These are phyloP conservation scores for Gephyroberyx darwinii DNA, from an alignment of 2,797 vertebrate species.

Conservation along the genomic window DNA sequence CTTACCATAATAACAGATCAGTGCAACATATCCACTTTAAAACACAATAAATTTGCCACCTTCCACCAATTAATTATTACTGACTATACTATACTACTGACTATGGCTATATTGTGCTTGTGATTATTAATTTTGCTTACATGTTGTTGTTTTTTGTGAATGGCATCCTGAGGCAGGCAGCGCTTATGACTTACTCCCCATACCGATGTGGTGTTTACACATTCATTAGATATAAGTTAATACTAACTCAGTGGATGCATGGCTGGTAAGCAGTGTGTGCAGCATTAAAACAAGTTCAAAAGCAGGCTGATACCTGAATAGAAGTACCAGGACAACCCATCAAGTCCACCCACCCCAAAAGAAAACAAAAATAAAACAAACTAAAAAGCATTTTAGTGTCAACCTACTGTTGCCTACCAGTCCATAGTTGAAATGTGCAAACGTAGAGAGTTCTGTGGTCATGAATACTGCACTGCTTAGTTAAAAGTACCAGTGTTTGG, in stretches of 20 bases:
- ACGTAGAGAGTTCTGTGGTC: constrained; percentile 56
- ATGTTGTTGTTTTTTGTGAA: not conserved
- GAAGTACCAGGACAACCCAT: no score
- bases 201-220: not conserved
- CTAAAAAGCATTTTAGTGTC: constrained; percentile 59
- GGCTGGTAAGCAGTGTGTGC: constrained; percentile 10
- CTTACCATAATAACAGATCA: not conserved
- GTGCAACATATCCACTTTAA: constrained; percentile 3
- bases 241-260: not conserved
- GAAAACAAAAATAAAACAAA: constrained; percentile 17
- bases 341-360: no score
- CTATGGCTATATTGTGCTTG: not conserved
- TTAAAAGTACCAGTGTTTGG: constrained; percentile 22
- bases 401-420: constrained; percentile 56
- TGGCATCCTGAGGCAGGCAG: not conserved
- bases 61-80: not conserved
- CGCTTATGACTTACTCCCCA: not conserved
- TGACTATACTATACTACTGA: constrained; percentile 1
- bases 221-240: no score
- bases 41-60: no score
- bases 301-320: constrained; percentile 6
- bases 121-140: not conserved
- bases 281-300: constrained; percentile 14
- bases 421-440: constrained; percentile 44
- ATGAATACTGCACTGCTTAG: constrained; percentile 33